Percentiles rank a stretch among this genome's conserved stretches.
phyloP scores from a whole-genome alignment of 2,797 vertebrate species.

The Apogon hyalosoma region DNA sequence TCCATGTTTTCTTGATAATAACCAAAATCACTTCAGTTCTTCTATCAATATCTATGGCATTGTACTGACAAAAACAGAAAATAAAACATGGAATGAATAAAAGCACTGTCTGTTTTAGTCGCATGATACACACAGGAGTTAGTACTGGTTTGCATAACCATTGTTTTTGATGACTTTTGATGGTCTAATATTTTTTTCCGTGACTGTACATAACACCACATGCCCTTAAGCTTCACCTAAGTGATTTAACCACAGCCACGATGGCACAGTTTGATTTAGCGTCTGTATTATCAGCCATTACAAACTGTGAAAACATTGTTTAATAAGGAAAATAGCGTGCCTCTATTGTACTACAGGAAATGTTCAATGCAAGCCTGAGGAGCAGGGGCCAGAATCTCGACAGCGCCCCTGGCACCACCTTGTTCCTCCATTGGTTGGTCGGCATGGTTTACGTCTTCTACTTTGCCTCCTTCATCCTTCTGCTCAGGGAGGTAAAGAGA shows the following conservation, averaged over 20 bases:
- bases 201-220: too few species aligned
- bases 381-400: constrained; percentile 95
- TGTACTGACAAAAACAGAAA: too few species aligned
- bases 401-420: constrained; percentile 94
- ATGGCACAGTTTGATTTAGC: neutral
- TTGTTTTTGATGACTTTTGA: too few species aligned
- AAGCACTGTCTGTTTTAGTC: too few species aligned
- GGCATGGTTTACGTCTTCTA: constrained; percentile 99
- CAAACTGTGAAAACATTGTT: too few species aligned
- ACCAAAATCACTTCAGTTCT: too few species aligned
- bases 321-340: neutral
- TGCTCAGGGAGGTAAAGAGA: constrained; percentile 90
- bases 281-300: too few species aligned
- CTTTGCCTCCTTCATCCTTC: constrained; percentile 96
- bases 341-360: constrained; percentile 86
- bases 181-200: neutral
- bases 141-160: too few species aligned
- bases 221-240: constrained; percentile 3
- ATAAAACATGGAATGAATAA: too few species aligned
- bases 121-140: too few species aligned
- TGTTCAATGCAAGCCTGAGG: constrained; percentile 97
- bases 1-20: too few species aligned
- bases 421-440: constrained; percentile 98
- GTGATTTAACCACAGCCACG: neutral
- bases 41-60: too few species aligned